phyloP scores from a whole-genome alignment of 2,797 vertebrate genomes.

The Gadopsis marmoratus region DNA sequence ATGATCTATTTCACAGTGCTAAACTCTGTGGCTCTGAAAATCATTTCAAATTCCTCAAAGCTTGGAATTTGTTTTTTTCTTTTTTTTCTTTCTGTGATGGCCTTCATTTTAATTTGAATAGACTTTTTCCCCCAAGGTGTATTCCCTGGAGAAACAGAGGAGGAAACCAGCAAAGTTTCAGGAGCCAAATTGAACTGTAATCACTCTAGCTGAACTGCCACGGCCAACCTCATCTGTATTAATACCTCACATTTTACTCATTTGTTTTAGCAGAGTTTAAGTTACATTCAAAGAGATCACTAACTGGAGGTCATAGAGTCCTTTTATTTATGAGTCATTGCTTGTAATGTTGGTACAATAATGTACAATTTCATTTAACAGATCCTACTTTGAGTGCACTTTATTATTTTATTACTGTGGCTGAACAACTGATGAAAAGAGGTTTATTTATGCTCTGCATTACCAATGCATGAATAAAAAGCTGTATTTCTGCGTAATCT shows the following conservation, averaged over 20 bases:
- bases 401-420: slow-evolving; percentile 34
- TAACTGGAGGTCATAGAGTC: not conserved
- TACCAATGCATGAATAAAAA: slow-evolving; percentile 38
- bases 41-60: slow-evolving; percentile 47
- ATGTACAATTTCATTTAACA: slow-evolving; percentile 8
- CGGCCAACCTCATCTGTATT: slow-evolving; percentile 19
- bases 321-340: not conserved
- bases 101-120: slow-evolving; percentile 43
- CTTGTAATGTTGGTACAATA: not conserved
- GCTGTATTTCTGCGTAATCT: slow-evolving; percentile 15
- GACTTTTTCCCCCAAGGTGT: slow-evolving; percentile 34
- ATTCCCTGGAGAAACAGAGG: slow-evolving; percentile 18
- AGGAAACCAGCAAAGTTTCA: slow-evolving; percentile 23
- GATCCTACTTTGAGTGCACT: slow-evolving; percentile 13
- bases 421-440: slow-evolving; percentile 34
- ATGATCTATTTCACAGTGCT: slow-evolving; percentile 32
- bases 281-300: not conserved
- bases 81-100: slow-evolving; percentile 22
- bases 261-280: not conserved
- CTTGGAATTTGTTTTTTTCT: slow-evolving; percentile 2
- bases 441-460: slow-evolving; percentile 43
- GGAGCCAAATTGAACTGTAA: slow-evolving; percentile 25
- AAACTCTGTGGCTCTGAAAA: slow-evolving; percentile 22
- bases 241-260: not conserved
- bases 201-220: slow-evolving; percentile 18